Base-by-base conservation (phyloP, 2,888 invertebrate species). In the Acanthococcus lagerstroemiae region DNA sequence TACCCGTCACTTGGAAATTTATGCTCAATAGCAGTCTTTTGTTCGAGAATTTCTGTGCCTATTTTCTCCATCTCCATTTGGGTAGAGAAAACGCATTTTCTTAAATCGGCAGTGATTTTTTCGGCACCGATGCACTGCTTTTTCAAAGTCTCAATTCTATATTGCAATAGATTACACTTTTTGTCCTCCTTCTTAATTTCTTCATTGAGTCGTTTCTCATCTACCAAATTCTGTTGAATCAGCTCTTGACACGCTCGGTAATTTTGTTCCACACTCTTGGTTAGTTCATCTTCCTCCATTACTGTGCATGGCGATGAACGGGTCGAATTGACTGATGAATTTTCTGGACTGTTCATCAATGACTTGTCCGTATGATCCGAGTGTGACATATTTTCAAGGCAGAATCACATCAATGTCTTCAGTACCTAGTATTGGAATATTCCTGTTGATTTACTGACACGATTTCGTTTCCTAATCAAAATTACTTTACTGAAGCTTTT, bases 1-100 rank as follows among this genome's bases (percentile, higher is more conserved):
- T 24, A 58, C 58, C 44, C 46, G 44, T 58, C 58, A 45, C 46
- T 46, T 25, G 58, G 46, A 46, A 26, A 46, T 44, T 19, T 46
- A 17, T 45, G 44, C 26, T 37, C 25, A 15, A 37, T 22, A 2
- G n/a, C 22, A 25, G 44, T 46, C 58, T 25, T 58, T 46, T 58
- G 46, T 25, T 58, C 46, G 12, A 44, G 26, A 44, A 58, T 58
- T 26, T 22, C 24, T 4, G 44, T 5, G 44, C 26, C 46, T 5
- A 58, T 58, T 5, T 58, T 17, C 21, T 58, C 58, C 26, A 46
- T 5, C 19, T 58, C 58, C 45, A 46, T 58, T 58, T 58, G 46
- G 4, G 21, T n/a, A 9, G 44, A 44, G 24, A 25, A 44, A 7
- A 58, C 26, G 46, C n/a, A 46, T 37, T 58, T 58, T 3, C 45